Base-by-base conservation (phyloP, 2,113 vertebrate genomes). In the Melozone crissalis region DNA sequence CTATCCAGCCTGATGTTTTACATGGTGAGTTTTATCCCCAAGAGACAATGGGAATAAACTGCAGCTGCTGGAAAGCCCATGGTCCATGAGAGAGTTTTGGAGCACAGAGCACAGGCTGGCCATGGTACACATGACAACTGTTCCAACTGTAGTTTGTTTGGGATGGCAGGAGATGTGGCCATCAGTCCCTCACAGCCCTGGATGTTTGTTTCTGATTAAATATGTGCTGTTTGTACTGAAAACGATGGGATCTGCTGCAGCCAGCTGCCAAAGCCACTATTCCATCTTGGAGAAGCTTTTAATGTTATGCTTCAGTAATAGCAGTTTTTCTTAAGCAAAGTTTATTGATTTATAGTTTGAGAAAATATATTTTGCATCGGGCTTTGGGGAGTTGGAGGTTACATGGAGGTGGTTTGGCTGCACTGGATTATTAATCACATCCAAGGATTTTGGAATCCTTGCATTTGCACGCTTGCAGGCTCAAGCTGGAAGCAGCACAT, bases 271-370 rank as follows among this genome's bases (percentile, higher is more conserved):
- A 66, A 89, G 75, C 47, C 30, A 4, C 80, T 73, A 2, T 59
- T 95, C 54, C 72, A 22, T 76, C 89, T 55, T 49, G 43, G 66
- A 83, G 75, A 49, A 63, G 69, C 76, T 76, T 89, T 84, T 93
- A 86, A 89, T 95, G 37, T 61, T 94, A 86, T 91, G 77, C 80
- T 86, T 89, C 89, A 73, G 47, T 65, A 91, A 95, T 4, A 57
- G 89, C 78, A 79, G 72, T 7, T 92, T 94, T 92, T 89, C 77
- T 95, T 95, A 87, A 94, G 78, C 93, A 89, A 94, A 84, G 41
- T 44, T 91, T 69, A 72, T 91, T 96, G 96, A 96, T 97, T 94
- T 95, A 95, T 84, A 59, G 88, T 28, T 95, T 75, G 65, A 24
- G 79, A 93, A 89, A 93, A 65, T 39, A 12, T 74, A 73, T 71